A percentile compares a stretch with the other conserved stretches of the same genome.
phyloP scores from a whole-genome alignment of 2,797 vertebrate genomes.

The Adelosebastes latens region DNA sequence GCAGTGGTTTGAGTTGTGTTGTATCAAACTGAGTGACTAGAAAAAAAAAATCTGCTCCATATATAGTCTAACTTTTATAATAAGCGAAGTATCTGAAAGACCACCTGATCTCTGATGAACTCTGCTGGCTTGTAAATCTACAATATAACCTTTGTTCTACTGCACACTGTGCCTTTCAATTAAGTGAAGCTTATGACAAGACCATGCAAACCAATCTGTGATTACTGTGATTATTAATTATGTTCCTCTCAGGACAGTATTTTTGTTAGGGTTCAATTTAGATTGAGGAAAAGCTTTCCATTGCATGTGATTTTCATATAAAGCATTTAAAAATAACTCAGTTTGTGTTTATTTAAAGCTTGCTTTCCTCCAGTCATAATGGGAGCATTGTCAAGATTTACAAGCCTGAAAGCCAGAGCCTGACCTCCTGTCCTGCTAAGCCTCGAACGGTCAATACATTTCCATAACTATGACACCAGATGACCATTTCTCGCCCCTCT shows the following conservation, averaged over 20 bases:
- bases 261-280: neutral
- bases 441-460: conserved; percentile 70
- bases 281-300: neutral
- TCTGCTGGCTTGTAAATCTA: conserved; percentile 36
- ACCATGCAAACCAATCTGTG: conserved; percentile 27
- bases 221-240: conserved; percentile 4
- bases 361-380: conserved; percentile 22
- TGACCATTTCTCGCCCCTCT: conserved; percentile 68
- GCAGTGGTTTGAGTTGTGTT: neutral
- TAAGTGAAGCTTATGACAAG: conserved; percentile 38
- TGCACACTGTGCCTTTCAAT: conserved; percentile 37
- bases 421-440: conserved; percentile 67
- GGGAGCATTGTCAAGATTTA: conserved; percentile 42
- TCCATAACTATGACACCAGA: conserved; percentile 83
- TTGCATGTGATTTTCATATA: conserved; percentile 5
- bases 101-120: conserved; percentile 57
- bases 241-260: conserved; percentile 7
- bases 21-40: neutral
- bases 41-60: conserved; percentile 1
- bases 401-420: conserved; percentile 37
- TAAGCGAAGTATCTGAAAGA: conserved; percentile 37
- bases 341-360: neutral
- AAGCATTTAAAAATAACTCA: neutral
- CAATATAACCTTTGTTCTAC: conserved; percentile 66
- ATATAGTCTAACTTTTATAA: conserved; percentile 26